Evolutionary conservation across 2,888 invertebrate genomes (phyloP), one percentile per base, ranked within the genome.

Genomic region (Ptilodon capucinus): DNA sequence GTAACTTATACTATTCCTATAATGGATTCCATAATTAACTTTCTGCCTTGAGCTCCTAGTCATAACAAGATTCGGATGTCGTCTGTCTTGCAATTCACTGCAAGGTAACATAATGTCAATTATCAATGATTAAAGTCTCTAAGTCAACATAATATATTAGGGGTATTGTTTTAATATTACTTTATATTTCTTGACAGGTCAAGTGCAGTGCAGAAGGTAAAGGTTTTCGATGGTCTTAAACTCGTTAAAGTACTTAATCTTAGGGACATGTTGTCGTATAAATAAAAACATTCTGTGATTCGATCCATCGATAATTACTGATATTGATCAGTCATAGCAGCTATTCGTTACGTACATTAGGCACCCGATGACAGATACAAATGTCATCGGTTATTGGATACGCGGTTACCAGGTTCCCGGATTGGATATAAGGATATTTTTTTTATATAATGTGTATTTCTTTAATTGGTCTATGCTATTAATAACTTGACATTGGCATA

Each of bases 241-340:
- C n/a, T 28, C 2, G 4, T n/a, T 8, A 28, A 28, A 28, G 28
- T 25, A 25, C 8, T 7, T 25, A 25, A 25, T 8, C 28, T 4
- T 28, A 11, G 11, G 28, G 7, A 21, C 21, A 11, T n/a, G n/a
- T n/a, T 28, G 28, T 28, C 2, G n/a, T 28, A n/a, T n/a, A 28
- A 28, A 28, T 28, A 28, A n/a, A n/a, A n/a, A n/a, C 4, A 28
- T 28, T 28, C n/a, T 28, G n/a, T 2, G 28, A 28, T 11, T 28
- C 11, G 11, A 28, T 28, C 1, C 4, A 28, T 28, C 28, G 28
- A n/a, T n/a, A 28, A 47, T n/a, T 48, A 47, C 50, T 45, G 59
- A 64, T 62, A n/a, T n/a, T n/a, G 54, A 54, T 52, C 65, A 62
- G 62, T 45, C 63, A 64, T 64, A 65, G 62, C 51, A 54, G 57